Evolutionary conservation across 2,888 invertebrate genomes (phyloP), one percentile per base, ranked within the genome.

Genomic region (Parnassius smintheus): DNA sequence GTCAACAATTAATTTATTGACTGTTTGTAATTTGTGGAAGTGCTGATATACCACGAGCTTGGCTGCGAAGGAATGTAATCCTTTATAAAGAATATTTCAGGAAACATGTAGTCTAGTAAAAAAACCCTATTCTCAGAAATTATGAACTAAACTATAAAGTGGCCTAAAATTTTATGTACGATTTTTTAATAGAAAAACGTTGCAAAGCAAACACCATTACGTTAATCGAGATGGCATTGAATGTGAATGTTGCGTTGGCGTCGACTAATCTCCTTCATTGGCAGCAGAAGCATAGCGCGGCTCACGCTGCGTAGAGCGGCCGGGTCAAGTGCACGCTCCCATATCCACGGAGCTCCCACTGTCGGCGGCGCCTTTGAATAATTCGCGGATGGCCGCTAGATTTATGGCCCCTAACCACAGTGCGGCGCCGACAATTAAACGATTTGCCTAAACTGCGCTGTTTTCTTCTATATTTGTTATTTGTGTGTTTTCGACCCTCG

Each of bases 371-470:
- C 77, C 86, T 91, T 89, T 88, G 85, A 87, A 86, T 88, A 85
- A 87, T 88, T 86, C 83, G 87, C 88, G 74, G 77, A 80, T 77
- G 79, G 83, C 76, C 77, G 74, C 75, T 86, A 87, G 90, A 91
- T 91, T 91, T 90, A 90, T 87, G 83, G 83, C 75, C 77, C 67
- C 72, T 90, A 89, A 91, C 82, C 84, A 89, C 81, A 88, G 88
- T 81, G 83, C 83, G 73, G 74, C 65, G 74, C 75, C 73, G 74
- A 78, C 88, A 88, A 88, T 90, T 88, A 89, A 88, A 87, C 81
- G 80, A 89, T 90, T 89, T 90, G 89, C 90, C 82, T 90, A 88
- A 82, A 56, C 60, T 66, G 66, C 67, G 49, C 9, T 13, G 18
- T 63, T 62, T 62, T 62, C 70, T 71, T 66, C 75, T 75, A 71